phyloP scores from a whole-genome alignment of 2,888 invertebrate species.

The Charanyca ferruginea region DNA sequence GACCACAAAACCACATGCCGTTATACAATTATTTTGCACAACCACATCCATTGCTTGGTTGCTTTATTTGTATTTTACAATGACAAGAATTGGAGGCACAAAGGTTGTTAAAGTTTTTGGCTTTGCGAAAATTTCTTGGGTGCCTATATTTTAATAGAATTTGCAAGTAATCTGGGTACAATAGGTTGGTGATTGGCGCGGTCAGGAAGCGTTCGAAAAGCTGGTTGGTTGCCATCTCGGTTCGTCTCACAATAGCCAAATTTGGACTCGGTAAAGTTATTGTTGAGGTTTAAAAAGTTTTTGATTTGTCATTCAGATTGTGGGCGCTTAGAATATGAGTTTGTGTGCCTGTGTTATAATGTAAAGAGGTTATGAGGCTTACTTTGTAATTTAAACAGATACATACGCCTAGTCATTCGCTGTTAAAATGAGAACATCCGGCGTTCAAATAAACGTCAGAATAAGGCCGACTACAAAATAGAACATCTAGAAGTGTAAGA shows the following conservation, averaged over 20 bases:
- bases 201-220: conserved; percentile 66
- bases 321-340: conserved; percentile 35
- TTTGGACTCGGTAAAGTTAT: conserved; percentile 67
- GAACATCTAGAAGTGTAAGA: too few relatives aligned
- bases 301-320: conserved; percentile 71
- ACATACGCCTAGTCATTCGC: conserved; percentile 10
- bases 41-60: conserved; percentile 45
- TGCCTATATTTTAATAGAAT: conserved; percentile 73
- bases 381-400: conserved; percentile 13
- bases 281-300: conserved; percentile 66
- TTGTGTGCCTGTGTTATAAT: conserved; percentile 23
- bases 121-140: conserved; percentile 41
- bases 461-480: background rate
- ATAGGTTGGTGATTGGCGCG: conserved; percentile 81
- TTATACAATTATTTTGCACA: conserved; percentile 59
- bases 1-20: conserved; percentile 74
- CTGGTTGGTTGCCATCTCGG: conserved; percentile 65
- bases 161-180: conserved; percentile 87
- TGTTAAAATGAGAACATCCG: background rate
- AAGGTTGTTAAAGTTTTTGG: conserved; percentile 61
- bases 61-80: conserved; percentile 15
- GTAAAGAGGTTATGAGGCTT: conserved; percentile 24
- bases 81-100: conserved; percentile 41
- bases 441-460: background rate
- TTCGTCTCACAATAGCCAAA: conserved; percentile 75